A percentile compares a stretch with the other conserved stretches of the same genome.
These are phyloP conservation scores for Eurystomus glaucurus DNA, from an alignment of 2,797 vertebrate species.

Conservation along the genomic window DNA sequence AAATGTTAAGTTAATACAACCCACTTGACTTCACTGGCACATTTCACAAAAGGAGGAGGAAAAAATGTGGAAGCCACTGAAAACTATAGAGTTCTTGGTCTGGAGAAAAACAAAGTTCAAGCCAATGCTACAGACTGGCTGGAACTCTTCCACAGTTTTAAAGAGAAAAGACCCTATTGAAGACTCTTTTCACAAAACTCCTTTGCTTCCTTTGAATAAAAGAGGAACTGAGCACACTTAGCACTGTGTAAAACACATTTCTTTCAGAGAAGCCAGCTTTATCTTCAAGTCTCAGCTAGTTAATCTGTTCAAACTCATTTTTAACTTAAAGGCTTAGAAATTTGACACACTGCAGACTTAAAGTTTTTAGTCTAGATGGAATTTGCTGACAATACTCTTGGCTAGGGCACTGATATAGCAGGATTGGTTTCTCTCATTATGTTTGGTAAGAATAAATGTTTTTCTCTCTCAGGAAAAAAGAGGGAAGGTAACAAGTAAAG, in stretches of 20 bases:
- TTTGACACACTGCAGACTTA: conserved; percentile 36
- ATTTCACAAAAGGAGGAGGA: conserved; percentile 42
- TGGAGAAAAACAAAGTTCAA: conserved; percentile 65
- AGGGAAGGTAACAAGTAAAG: background rate
- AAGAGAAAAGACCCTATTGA: conserved; percentile 43
- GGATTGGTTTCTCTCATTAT: conserved; percentile 43
- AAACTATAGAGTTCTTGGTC: conserved; percentile 52
- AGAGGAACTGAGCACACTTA: conserved; percentile 22
- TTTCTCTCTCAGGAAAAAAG: background rate
- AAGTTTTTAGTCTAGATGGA: conserved; percentile 46
- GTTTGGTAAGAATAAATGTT: conserved; percentile 1
- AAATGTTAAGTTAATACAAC: conserved; percentile 50
- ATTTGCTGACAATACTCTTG: conserved; percentile 65
- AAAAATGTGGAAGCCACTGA: conserved; percentile 70
- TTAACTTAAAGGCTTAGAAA: conserved; percentile 53
- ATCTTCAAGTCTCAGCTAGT: conserved; percentile 38
- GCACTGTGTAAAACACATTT: conserved; percentile 46
- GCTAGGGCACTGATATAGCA: background rate
- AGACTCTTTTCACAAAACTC: conserved; percentile 41
- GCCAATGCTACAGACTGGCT: conserved; percentile 33
- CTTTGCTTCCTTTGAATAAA: conserved; percentile 45
- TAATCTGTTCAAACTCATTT: conserved; percentile 61
- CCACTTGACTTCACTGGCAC: conserved; percentile 56
- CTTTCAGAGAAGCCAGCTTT: conserved; percentile 56
- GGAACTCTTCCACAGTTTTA: conserved; percentile 49